These are phyloP conservation scores for Puntigrus tetrazona DNA, from an alignment of 2,113 vertebrate genomes.

Conservation along the genomic window DNA sequence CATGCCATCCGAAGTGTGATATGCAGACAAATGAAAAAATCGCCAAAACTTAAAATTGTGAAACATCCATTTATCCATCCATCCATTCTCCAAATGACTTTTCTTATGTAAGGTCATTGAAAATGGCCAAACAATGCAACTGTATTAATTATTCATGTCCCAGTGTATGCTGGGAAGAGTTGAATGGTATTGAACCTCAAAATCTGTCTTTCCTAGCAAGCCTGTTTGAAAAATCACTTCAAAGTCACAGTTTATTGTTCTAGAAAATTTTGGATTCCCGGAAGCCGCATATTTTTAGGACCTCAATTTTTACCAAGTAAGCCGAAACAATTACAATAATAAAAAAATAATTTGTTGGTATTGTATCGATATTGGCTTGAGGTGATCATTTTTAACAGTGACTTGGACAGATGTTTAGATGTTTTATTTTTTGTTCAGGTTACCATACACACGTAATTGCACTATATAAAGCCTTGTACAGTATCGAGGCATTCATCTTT, in stretches of 20 bases:
- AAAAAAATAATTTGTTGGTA: neutral
- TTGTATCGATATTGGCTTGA: neutral
- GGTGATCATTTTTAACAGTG: neutral
- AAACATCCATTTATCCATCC: no score
- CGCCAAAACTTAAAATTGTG: no score
- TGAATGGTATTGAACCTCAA: no score
- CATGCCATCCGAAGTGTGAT: no score
- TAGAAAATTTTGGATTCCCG: neutral
- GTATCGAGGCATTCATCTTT: slow-evolving; percentile 67
- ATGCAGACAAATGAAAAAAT: no score
- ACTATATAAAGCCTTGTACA: slow-evolving; percentile 49
- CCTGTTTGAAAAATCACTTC: neutral
- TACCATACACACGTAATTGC: slow-evolving; percentile 11
- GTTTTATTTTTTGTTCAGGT: slow-evolving; percentile 19
- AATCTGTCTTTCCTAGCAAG: neutral
- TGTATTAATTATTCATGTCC: no score
- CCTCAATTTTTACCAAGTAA: neutral
- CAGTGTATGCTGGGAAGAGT: no score
- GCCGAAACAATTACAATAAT: neutral
- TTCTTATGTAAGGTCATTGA: no score
- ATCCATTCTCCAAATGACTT: no score
- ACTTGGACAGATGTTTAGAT: neutral
- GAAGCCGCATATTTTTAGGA: neutral
- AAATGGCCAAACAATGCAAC: no score
- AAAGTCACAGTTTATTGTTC: neutral